phyloP scores from a whole-genome alignment of 2,888 invertebrate species.

The Drosophila tanythrix region DNA sequence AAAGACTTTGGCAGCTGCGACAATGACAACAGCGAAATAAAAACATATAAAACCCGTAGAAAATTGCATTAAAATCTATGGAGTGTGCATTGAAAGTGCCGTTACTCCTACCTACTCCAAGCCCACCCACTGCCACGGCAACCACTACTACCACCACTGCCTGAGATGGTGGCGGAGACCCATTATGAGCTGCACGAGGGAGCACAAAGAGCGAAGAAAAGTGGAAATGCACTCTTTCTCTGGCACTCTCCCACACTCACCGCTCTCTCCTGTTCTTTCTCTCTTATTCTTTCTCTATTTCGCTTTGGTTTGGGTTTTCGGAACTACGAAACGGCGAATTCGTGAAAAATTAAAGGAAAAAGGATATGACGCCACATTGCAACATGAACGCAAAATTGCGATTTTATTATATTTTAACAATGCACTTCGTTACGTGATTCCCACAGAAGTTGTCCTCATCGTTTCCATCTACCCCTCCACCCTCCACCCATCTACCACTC shows the following conservation, averaged over 20 bases:
- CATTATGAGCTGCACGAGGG: conserved; percentile 60
- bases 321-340: conserved; percentile 81
- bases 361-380: conserved; percentile 81
- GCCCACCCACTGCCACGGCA: neutral
- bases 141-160: neutral
- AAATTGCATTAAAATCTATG: conserved; percentile 81
- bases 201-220: conserved; percentile 21
- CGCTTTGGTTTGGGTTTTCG: conserved; percentile 62
- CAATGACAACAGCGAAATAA: conserved; percentile 76
- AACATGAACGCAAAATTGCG: conserved; percentile 81
- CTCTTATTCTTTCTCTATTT: neutral
- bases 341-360: conserved; percentile 81
- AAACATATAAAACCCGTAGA: conserved; percentile 73
- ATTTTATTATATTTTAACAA: conserved; percentile 80
- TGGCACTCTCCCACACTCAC: neutral
- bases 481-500: neutral
- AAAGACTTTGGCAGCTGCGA: conserved; percentile 81
- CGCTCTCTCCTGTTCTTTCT: neutral
- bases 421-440: conserved; percentile 82
- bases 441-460: conserved; percentile 72
- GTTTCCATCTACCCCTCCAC: neutral
- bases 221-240: conserved; percentile 29
- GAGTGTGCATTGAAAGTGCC: conserved; percentile 75
- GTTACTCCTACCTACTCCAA: conserved; percentile 19
- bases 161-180: conserved; percentile 14